These are phyloP conservation scores for Numenius arquata DNA, from an alignment of 2,113 vertebrate species.

Conservation along the genomic window DNA sequence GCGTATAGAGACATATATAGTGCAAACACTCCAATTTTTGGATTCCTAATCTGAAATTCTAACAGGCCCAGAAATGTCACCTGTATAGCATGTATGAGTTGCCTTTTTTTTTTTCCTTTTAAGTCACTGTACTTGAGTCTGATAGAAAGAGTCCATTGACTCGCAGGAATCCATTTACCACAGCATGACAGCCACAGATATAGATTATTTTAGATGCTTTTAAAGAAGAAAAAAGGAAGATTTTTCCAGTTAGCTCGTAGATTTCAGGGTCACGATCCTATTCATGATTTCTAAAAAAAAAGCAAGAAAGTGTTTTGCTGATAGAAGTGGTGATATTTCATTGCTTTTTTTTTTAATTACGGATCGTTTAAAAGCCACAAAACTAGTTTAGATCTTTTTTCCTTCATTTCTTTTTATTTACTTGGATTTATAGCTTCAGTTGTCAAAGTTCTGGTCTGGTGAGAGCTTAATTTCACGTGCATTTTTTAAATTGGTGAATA, in stretches of 20 bases:
- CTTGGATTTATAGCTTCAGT: conserved; percentile 7
- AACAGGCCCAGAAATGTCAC: neutral
- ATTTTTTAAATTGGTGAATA: neutral
- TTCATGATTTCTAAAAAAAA: neutral
- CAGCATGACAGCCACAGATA: neutral
- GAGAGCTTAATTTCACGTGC: neutral
- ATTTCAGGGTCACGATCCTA: neutral
- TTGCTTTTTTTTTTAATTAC: conserved; percentile 14
- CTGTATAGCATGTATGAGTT: neutral
- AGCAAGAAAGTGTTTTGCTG: conserved; percentile 6
- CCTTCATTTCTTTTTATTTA: conserved; percentile 9
- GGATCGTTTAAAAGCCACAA: neutral
- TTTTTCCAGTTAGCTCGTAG: neutral
- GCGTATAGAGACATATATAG: neutral
- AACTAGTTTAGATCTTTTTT: neutral
- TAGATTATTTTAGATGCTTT: conserved; percentile 24
- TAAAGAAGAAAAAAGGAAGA: neutral
- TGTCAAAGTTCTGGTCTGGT: conserved; percentile 18
- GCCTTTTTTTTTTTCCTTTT: neutral
- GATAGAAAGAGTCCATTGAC: neutral
- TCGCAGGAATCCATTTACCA: conserved; percentile 13
- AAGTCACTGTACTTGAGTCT: neutral
- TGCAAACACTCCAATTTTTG: neutral
- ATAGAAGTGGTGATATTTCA: conserved; percentile 15
- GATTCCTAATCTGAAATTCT: neutral